Conservation (phyloP, 1,140 invertebrate species). For the Paraescarpia echinospica region DNA sequence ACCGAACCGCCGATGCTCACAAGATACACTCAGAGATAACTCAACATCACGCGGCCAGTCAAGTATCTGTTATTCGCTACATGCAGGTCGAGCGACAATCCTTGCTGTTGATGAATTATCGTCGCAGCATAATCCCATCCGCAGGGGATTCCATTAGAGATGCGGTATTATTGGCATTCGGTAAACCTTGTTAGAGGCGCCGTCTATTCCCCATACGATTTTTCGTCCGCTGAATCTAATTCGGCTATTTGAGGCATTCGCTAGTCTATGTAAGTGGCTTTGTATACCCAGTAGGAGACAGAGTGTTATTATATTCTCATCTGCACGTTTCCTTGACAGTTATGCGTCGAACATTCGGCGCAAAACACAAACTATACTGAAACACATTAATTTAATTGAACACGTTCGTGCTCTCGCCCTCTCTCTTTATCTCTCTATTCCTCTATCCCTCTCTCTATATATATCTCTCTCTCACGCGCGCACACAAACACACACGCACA, state of each 20-base stretch:
- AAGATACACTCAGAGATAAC: neutral
- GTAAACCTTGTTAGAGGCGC: neutral
- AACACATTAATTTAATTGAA: no score
- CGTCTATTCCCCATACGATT: neutral
- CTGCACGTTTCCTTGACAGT: neutral
- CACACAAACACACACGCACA: no score
- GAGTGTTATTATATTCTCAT: neutral
- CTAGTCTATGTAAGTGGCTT: neutral
- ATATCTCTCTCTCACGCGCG: neutral
- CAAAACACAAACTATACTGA: neutral
- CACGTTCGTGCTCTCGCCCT: neutral
- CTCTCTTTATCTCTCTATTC: neutral
- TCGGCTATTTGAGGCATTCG: neutral
- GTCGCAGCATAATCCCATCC: neutral
- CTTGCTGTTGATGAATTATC: neutral
- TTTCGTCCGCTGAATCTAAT: neutral
- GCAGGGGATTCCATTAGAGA: neutral
- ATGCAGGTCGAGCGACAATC: neutral
- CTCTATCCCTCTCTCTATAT: neutral
- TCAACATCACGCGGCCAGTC: neutral
- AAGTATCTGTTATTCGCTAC: neutral
- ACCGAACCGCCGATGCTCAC: neutral
- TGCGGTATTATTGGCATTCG: neutral
- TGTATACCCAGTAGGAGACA: neutral
- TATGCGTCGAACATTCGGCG: neutral